Evolutionary conservation across 2,888 invertebrate species (phyloP).

Genomic region (Phania funesta): DNA sequence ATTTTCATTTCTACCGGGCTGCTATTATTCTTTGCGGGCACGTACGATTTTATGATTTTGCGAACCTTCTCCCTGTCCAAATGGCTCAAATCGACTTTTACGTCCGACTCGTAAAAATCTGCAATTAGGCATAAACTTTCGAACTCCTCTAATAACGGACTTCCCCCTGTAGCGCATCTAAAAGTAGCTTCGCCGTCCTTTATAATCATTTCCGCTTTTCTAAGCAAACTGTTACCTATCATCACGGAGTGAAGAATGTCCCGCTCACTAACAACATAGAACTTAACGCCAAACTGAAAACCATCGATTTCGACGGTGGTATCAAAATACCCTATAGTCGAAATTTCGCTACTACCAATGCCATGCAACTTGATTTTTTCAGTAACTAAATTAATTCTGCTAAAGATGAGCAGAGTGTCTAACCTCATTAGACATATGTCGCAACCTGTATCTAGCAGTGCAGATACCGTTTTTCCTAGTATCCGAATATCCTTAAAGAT

Average conservation of each 20-base stretch:
- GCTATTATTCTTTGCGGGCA: not conserved
- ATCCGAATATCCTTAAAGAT: too few species aligned
- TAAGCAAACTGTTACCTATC: constrained; percentile 7
- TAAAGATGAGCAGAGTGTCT: not conserved
- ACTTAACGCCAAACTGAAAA: not conserved
- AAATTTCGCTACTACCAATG: not conserved
- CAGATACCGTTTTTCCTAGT: not conserved
- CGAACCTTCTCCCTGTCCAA: not conserved
- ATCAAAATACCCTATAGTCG: not conserved
- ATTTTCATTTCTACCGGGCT: too few species aligned
- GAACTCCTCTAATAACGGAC: too few species aligned
- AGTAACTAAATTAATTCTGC: not conserved
- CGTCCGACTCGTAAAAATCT: not conserved
- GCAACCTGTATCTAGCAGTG: constrained; percentile 1
- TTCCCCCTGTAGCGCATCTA: not conserved
- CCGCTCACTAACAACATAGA: not conserved
- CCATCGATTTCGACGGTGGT: not conserved
- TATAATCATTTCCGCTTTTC: not conserved
- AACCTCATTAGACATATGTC: not conserved
- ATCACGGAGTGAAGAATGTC: constrained; percentile 6
- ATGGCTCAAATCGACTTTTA: constrained; percentile 25
- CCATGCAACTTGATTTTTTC: not conserved
- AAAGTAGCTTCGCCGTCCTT: not conserved
- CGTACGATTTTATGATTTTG: not conserved
- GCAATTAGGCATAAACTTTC: not conserved